These are phyloP conservation scores for Cygnus atratus DNA, from an alignment of 2,113 vertebrate species.

Conservation along the genomic window DNA sequence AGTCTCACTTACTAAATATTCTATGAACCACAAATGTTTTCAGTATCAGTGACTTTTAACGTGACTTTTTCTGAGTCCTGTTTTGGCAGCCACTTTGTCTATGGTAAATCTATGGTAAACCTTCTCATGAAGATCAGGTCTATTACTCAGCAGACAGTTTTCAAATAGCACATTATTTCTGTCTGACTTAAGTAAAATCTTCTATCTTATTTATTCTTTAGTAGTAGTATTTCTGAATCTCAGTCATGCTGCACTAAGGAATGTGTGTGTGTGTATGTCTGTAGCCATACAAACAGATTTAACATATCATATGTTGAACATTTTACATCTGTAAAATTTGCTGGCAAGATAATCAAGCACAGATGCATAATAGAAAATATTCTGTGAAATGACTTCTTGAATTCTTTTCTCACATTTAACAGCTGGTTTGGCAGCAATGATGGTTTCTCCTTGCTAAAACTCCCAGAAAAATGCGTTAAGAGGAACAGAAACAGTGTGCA, in stretches of 20 bases:
- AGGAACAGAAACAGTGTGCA: background rate
- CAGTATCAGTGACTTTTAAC: background rate
- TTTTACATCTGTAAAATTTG: background rate
- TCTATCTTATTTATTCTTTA: background rate
- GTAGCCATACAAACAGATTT: background rate
- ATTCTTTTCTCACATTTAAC: background rate
- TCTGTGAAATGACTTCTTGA: background rate
- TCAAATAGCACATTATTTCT: background rate
- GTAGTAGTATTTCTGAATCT: background rate
- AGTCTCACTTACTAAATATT: background rate
- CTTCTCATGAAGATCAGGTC: background rate
- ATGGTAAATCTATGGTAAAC: background rate
- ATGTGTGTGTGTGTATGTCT: background rate
- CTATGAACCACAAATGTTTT: background rate
- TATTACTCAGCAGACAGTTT: background rate
- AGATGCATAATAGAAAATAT: slow-evolving; percentile 21
- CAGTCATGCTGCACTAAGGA: background rate
- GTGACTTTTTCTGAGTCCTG: background rate
- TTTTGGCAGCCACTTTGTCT: background rate
- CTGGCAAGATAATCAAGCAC: background rate
- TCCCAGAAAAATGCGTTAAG: background rate
- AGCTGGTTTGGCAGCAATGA: background rate
- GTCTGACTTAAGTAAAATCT: background rate
- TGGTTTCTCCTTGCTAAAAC: background rate
- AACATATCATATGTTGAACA: background rate